Base-by-base conservation (phyloP, 2,888 invertebrate genomes). In the Pseudolycoriella hygida region DNA sequence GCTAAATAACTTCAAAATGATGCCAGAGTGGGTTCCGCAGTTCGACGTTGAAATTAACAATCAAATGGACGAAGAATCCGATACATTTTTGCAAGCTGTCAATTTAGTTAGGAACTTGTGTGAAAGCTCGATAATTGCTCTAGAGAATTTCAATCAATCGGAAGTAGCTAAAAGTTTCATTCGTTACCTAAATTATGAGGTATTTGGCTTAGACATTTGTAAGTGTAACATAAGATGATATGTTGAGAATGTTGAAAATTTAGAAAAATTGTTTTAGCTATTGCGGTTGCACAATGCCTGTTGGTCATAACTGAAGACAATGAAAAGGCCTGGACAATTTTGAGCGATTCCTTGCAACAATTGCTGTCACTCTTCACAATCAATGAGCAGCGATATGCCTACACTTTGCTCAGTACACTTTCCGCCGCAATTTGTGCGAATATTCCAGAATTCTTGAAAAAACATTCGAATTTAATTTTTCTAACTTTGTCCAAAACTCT, bases 281-380 rank as follows among this genome's bases (percentile, higher is more conserved):
- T 67, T 51, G 68, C 72, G 17, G 68, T 71, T 48, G 71, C 76
- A 37, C 80, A 82, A 54, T 81, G 79, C 55, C 60, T 83, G 6
- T 69, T 80, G 54, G 78, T 80, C 4, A 70, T 81, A 37, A 72
- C 78, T 1, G 84, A 84, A 62, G 78, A 81, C 50, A 83, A 83
- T 60, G 62, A 69, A 1, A 57, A 61, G 47, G 73, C 74, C 1
- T 68, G 73, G 57, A 60, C 62, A 30, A 67, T 71, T 51, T 62
- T 78, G n/a, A 68, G 69, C 51, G 56, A 62, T 17, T 67, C 64
- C 42, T 68, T 71, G 40, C 67, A 68, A 42, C 65, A 61, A 37
- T 60, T 69, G 30, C 55, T 70, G 14, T 66, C 57, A 14, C 53
- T 73, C 11, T 54, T 74, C 15, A 57, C 56, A 20, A 50, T 68